Conservation (phyloP, 2,113 vertebrate genomes). For the Lamprologus lemairii region DNA sequence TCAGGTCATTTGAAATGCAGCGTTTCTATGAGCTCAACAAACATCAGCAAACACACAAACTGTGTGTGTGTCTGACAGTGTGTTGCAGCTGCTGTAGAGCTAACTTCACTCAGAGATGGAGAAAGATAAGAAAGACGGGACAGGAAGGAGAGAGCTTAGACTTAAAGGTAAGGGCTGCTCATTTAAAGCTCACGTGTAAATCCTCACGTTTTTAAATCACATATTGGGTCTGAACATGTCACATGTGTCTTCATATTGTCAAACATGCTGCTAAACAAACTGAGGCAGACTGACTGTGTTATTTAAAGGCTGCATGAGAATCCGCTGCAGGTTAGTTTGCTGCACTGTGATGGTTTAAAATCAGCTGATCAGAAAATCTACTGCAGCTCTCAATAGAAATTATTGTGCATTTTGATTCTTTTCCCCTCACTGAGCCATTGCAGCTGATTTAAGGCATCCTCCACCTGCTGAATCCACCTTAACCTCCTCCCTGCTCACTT, state of each 20-base stretch:
- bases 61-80: not conserved
- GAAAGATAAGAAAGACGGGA: not conserved
- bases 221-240: not conserved
- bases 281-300: not conserved
- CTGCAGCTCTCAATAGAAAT: not conserved
- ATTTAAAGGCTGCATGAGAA: not conserved
- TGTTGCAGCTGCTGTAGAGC: not conserved
- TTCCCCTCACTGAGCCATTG: not conserved
- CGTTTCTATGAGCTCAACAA: not conserved
- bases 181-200: not conserved
- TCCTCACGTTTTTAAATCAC: not conserved
- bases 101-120: not conserved
- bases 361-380: not conserved
- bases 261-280: not conserved
- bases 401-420: not conserved
- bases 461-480: not conserved
- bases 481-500: not conserved
- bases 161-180: not conserved
- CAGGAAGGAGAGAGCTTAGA: not conserved
- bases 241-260: not conserved
- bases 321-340: not conserved
- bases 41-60: not conserved
- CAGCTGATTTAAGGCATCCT: not conserved
- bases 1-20: not conserved
- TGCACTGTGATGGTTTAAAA: not conserved